Base-by-base conservation (phyloP, 2,797 vertebrate species). In the Notolabrus celidotus region DNA sequence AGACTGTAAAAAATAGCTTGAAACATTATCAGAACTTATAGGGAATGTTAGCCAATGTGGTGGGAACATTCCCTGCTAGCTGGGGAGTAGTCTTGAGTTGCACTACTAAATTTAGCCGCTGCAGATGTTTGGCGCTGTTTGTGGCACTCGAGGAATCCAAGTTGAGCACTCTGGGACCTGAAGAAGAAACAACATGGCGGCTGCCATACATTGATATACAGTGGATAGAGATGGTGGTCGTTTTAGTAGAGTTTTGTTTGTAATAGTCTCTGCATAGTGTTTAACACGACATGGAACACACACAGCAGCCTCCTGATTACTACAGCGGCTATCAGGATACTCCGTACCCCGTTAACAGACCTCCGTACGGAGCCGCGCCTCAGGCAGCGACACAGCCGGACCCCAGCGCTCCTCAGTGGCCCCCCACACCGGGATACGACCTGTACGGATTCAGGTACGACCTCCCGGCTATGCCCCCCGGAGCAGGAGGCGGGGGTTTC, bases 281-380 rank as follows among this genome's bases (percentile, higher is more conserved):
- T 23, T 5, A 10, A 12, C 14, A 11, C 7, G 14, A 29, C n/a
- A 84, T 82, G 79, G 63, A 76, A 19, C 27, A 59, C 19, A 17
- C 20, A 0, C 67, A 8, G 5, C 57, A 19, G 27, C 25, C 51
- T 41, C 11, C 19, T 0, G 49, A 5, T 6, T 69, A 62, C 7
- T 10, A n/a, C 12, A 42, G 36, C 36, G 57, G 42, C 1, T 77
- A 46, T n/a, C 17, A 5, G 56, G 55, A 80, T 8, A 5, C 54
- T 0, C 22, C 60, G 7, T 72, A 58, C 65, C 0, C 14, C 42
- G n/a, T 42, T 7, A 1, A 23, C 11, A 47, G 45, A 47, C 12
- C 45, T 47, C 45, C 45, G 45, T 47, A 47, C 45, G 2, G 31
- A 38, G 9, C 8, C 23, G 36, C 20, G 10, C 16, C 51, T 22